Conservation (phyloP, 2,797 vertebrate genomes). For the Rhinophrynus dorsalis region DNA sequence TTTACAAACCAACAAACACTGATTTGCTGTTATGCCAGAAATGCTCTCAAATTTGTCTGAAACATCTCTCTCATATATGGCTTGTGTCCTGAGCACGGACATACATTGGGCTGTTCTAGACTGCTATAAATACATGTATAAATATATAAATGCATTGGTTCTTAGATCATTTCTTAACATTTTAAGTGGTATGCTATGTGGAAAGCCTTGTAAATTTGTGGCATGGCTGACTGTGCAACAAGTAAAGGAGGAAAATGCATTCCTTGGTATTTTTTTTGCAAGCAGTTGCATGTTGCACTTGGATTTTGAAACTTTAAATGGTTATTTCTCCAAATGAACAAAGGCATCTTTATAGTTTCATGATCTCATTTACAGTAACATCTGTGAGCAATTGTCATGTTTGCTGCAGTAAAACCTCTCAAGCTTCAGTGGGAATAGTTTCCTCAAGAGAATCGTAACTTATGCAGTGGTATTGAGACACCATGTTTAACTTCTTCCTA, state of each 20-base stretch:
- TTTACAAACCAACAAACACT: no score
- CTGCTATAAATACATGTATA: conserved; percentile 10
- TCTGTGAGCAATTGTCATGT: conserved; percentile 14
- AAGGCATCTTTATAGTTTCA: conserved; percentile 8
- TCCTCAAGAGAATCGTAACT: no score
- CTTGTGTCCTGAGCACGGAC: no score
- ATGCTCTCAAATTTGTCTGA: no score
- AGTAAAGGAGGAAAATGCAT: background rate
- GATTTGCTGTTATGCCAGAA: no score
- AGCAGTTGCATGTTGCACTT: background rate
- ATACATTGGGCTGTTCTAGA: no score
- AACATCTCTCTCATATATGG: no score
- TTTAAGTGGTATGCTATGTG: conserved; percentile 22
- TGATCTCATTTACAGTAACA: conserved; percentile 4
- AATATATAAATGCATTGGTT: background rate
- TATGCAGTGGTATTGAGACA: background rate
- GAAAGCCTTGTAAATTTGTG: background rate
- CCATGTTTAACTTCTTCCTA: background rate
- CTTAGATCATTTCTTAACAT: conserved; percentile 10
- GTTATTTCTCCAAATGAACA: conserved; percentile 7
- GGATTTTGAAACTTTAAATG: conserved; percentile 1
- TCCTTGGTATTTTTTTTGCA: background rate
- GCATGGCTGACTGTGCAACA: conserved; percentile 7
- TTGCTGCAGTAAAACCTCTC: background rate
- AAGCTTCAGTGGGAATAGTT: background rate